These are phyloP conservation scores for Danio albolineatus DNA, from an alignment of 2,797 vertebrate genomes.

Conservation along the genomic window DNA sequence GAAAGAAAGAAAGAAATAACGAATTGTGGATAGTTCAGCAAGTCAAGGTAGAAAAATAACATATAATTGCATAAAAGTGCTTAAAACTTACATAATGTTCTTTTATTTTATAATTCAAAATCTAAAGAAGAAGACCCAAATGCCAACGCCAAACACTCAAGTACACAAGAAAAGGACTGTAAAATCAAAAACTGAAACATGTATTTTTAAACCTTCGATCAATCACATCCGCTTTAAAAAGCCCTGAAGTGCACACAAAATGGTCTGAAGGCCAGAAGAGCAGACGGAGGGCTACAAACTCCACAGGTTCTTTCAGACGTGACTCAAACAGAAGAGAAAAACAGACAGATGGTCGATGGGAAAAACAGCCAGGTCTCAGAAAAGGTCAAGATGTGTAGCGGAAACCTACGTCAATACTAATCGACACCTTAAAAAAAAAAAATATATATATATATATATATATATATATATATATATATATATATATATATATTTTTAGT, in stretches of 20 bases:
- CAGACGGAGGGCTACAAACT: neutral
- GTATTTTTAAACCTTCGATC: neutral
- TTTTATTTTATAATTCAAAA: too few species aligned
- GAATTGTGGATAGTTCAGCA: too few species aligned
- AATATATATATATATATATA: too few species aligned
- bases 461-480: neutral
- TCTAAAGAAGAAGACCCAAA: too few species aligned
- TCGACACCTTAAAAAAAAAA: neutral
- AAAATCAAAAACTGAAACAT: too few species aligned
- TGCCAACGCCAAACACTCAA: too few species aligned
- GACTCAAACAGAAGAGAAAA: conserved; percentile 13
- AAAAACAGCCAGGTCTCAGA: conserved; percentile 8
- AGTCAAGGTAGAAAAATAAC: too few species aligned
- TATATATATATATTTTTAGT: neutral
- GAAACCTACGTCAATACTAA: conserved; percentile 11
- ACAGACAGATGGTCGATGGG: conserved; percentile 8
- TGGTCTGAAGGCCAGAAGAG: neutral
- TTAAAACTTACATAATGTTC: too few species aligned
- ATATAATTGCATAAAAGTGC: too few species aligned
- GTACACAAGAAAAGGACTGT: too few species aligned
- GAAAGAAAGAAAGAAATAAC: too few species aligned
- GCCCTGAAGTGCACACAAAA: conserved; percentile 1
- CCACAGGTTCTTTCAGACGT: conserved; percentile 1
- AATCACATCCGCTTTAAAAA: neutral
- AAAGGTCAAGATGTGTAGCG: conserved; percentile 28